Evolutionary conservation across 2,888 invertebrate genomes (phyloP), one percentile per base, ranked within the genome.

Genomic region (Metacarcinus magister): DNA sequence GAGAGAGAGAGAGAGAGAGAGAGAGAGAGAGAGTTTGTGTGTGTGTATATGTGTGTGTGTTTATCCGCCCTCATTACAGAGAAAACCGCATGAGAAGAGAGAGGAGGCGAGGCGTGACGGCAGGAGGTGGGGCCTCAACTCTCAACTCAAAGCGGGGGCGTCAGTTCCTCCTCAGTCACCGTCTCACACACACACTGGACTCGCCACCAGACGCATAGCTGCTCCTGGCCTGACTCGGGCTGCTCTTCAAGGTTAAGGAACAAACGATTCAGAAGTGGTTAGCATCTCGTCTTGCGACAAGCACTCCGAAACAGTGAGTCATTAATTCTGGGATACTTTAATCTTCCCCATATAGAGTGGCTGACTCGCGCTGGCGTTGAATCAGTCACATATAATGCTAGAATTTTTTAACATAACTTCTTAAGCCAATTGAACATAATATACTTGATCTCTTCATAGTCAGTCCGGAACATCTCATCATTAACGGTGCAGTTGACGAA

Each of bases 11-110:
- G 60, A 60, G 60, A 54, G 39, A 93, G 54, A 93, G 54, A 54
- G 60, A 60, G 82, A 90, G 94, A 94, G 94, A 94, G 54, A 90
- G 90, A 90, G 90, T 48, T 39, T 16, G 23, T 5, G 48, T 13
- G 93, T 90, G 94, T 90, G 94, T 90, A 2, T 39, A 60, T 48
- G 60, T 16, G 39, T 5, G 48, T 13, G 93, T 90, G 94, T 90
- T 90, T 90, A 43, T 90, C 39, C 54, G 94, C 28, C 94, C 94
- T 90, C 94, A 94, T 94, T 90, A 94, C 28, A 39, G 60, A 82
- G 94, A 60, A 60, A 94, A 94, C 87, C 39, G 87, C 19, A 39
- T 87, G 39, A 54, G 48, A 92, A 23, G 46, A 28, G 46, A 46
- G 92, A 48, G 92, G 3, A 48, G 44, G 92, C 32, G 54, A 92